A percentile compares a stretch with the other conserved stretches of the same genome.
These are phyloP conservation scores for Hypotaenidia okinawae DNA, from an alignment of 2,797 vertebrate genomes.

Conservation along the genomic window DNA sequence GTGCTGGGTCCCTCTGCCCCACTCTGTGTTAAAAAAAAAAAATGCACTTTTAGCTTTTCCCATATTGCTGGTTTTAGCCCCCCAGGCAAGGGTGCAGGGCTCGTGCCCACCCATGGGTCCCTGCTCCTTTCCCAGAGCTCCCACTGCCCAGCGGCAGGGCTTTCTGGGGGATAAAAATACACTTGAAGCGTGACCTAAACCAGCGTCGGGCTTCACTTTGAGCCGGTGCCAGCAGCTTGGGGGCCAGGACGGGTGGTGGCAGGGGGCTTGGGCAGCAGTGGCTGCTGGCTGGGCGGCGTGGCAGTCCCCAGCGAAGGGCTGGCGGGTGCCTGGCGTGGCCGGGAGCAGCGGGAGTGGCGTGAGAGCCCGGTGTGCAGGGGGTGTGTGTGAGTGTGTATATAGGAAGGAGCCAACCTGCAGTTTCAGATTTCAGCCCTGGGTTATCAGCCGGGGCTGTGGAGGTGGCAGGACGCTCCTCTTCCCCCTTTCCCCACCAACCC, in stretches of 20 bases:
- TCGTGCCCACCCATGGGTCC: background rate
- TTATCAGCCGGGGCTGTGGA: slow-evolving; percentile 27
- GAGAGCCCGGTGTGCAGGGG: background rate
- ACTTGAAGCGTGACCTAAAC: background rate
- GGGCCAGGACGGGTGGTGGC: rapidly evolving
- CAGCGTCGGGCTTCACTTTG: background rate
- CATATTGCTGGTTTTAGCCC: rapidly evolving
- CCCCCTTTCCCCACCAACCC: background rate
- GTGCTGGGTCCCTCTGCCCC: background rate
- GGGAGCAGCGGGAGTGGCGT: slow-evolving; percentile 53
- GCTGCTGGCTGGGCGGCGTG: rapidly evolving
- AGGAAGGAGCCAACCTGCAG: slow-evolving; percentile 69
- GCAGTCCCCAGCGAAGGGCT: background rate
- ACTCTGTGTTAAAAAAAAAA: background rate
- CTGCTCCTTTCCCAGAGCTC: background rate
- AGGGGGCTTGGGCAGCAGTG: background rate
- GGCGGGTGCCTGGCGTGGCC: slow-evolving; percentile 53
- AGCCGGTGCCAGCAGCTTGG: rapidly evolving
- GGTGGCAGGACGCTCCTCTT: background rate
- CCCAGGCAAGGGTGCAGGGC: background rate
- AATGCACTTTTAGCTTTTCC: rapidly evolving
- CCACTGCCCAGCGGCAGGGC: rapidly evolving
- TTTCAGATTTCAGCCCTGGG: slow-evolving; percentile 73
- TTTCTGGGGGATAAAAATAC: rapidly evolving
- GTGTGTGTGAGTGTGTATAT: slow-evolving; percentile 43